These are phyloP conservation scores for Megalurothrips usitatus DNA, from an alignment of 2,888 invertebrate genomes.

Conservation along the genomic window DNA sequence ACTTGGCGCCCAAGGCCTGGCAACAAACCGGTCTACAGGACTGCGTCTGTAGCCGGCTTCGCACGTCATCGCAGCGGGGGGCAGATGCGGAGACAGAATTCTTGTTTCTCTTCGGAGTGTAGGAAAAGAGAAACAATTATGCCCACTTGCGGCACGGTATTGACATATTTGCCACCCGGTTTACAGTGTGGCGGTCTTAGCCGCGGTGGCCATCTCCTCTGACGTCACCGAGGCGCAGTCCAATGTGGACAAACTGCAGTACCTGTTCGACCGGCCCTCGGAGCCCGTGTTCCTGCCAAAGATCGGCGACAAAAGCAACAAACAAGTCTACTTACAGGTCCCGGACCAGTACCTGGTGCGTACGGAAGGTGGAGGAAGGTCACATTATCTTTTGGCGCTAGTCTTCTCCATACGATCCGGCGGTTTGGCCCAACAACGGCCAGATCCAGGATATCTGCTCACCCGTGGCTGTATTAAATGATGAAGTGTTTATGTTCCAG, in stretches of 20 bases:
- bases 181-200: no score
- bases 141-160: no score
- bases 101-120: no score
- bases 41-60: no score
- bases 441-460: background rate
- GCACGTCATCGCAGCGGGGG: no score
- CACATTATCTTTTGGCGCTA: no score
- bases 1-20: no score
- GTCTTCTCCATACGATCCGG: conserved; percentile 19
- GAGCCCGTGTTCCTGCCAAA: conserved; percentile 76
- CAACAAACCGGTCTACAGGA: no score
- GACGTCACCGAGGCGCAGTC: background rate
- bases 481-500: conserved; percentile 40
- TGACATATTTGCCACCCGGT: no score
- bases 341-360: conserved; percentile 63
- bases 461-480: background rate
- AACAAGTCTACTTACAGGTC: conserved; percentile 53
- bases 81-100: no score
- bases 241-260: conserved; percentile 45
- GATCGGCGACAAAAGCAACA: conserved; percentile 53
- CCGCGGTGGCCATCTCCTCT: no score
- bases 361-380: conserved; percentile 35
- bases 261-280: conserved; percentile 69
- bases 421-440: conserved; percentile 15
- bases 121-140: no score